Evolutionary conservation across 1,140 invertebrate species (phyloP).

Genomic region (Listronotus bonariensis): DNA sequence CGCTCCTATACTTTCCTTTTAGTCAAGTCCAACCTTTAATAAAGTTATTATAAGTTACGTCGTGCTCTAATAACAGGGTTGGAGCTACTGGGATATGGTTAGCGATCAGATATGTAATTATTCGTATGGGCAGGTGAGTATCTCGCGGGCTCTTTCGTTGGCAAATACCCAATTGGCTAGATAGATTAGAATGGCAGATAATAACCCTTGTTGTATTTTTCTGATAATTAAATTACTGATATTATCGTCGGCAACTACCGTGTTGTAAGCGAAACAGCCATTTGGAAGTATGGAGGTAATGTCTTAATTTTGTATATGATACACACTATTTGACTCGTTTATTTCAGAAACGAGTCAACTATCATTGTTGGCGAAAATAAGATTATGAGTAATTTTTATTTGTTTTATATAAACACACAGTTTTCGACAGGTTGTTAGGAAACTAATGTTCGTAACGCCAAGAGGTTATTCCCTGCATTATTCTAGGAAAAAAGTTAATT

Average conservation of each 20-base stretch:
- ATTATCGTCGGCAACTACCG: slow-evolving; percentile 16
- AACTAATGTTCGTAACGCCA: too few relatives aligned
- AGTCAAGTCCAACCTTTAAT: slow-evolving; percentile 12
- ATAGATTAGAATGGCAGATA: slow-evolving; percentile 7
- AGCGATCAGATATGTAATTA: slow-evolving; percentile 15
- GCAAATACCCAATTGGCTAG: slow-evolving; percentile 13
- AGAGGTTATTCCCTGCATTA: too few relatives aligned
- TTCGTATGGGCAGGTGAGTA: slow-evolving; percentile 12
- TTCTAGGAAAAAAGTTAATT: too few relatives aligned
- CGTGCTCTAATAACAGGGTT: slow-evolving; percentile 13
- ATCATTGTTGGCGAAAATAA: too few relatives aligned
- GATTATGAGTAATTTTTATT: too few relatives aligned
- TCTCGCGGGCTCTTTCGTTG: slow-evolving; percentile 10
- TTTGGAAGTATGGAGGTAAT: neutral
- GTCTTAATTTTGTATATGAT: slow-evolving; percentile 10
- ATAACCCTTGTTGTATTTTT: slow-evolving; percentile 15
- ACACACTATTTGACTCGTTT: too few relatives aligned
- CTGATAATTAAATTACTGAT: slow-evolving; percentile 24
- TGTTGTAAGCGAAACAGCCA: slow-evolving; percentile 4
- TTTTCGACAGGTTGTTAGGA: too few relatives aligned
- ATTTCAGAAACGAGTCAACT: too few relatives aligned
- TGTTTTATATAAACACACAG: too few relatives aligned
- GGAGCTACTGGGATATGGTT: slow-evolving; percentile 11
- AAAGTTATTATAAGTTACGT: slow-evolving; percentile 21
- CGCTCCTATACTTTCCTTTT: slow-evolving; percentile 1